phyloP scores from a whole-genome alignment of 1,140 invertebrate genomes.

The Dolichoris vasculosae region DNA sequence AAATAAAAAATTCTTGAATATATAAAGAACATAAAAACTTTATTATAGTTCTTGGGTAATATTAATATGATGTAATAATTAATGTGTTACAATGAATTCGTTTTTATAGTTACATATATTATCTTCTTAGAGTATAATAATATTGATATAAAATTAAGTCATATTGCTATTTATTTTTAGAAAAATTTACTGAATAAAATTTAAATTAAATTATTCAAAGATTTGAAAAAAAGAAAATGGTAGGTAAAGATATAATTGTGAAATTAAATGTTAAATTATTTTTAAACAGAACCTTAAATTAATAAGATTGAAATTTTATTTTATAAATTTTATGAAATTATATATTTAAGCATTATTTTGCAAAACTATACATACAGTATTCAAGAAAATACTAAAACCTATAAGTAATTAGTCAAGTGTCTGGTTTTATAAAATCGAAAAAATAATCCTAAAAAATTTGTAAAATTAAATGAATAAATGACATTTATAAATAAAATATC shows the following conservation, averaged over 20 bases:
- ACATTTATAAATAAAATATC: slow-evolving; percentile 50
- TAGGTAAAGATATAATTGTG: neutral
- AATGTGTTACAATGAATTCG: slow-evolving; percentile 41
- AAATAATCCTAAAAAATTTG: slow-evolving; percentile 46
- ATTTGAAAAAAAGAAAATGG: slow-evolving; percentile 32
- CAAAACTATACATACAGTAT: slow-evolving; percentile 34
- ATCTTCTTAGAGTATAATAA: slow-evolving; percentile 51
- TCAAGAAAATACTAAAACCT: slow-evolving; percentile 46
- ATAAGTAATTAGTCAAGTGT: slow-evolving; percentile 45
- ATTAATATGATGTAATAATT: slow-evolving; percentile 59
- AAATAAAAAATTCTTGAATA: slow-evolving; percentile 32
- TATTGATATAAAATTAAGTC: slow-evolving; percentile 41
- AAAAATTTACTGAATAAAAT: slow-evolving; percentile 38
- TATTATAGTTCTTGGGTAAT: slow-evolving; percentile 61
- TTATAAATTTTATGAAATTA: slow-evolving; percentile 46
- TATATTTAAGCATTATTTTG: slow-evolving; percentile 34
- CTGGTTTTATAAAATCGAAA: slow-evolving; percentile 45
- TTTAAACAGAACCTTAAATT: slow-evolving; percentile 21
- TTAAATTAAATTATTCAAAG: slow-evolving; percentile 55
- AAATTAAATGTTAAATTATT: slow-evolving; percentile 21
- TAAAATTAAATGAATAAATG: slow-evolving; percentile 48
- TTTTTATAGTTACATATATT: slow-evolving; percentile 49
- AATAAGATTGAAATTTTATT: slow-evolving; percentile 46
- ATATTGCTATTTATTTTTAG: slow-evolving; percentile 40
- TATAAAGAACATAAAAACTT: slow-evolving; percentile 66